These are phyloP conservation scores for Alexandromys fortis DNA, from an alignment of 2,113 vertebrate genomes.

Conservation along the genomic window DNA sequence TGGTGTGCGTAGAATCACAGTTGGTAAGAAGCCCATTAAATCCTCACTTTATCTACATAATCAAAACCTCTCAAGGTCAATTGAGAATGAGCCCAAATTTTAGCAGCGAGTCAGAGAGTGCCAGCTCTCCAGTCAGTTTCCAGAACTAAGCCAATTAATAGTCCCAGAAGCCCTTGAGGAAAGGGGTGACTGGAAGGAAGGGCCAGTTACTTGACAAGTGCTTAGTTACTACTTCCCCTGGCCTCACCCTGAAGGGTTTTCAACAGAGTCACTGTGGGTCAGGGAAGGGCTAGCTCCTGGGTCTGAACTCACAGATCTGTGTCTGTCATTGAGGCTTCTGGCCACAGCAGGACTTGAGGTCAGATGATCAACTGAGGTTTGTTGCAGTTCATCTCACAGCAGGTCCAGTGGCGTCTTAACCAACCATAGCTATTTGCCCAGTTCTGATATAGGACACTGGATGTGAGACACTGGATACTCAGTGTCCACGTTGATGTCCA, in stretches of 20 bases:
- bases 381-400: rapidly evolving
- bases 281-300: background rate
- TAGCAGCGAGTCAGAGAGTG: background rate
- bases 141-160: background rate
- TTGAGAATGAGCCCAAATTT: background rate
- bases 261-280: background rate
- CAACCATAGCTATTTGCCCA: too few relatives aligned
- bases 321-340: background rate
- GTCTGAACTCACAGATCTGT: background rate
- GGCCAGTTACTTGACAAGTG: background rate
- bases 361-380: background rate
- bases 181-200: background rate
- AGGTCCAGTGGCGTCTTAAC: background rate
- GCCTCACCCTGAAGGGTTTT: too few relatives aligned
- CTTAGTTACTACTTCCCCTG: too few relatives aligned
- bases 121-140: rapidly evolving
- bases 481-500: background rate
- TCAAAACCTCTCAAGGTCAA: background rate
- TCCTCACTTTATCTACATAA: background rate
- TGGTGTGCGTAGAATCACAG: too few relatives aligned
- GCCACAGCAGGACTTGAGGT: background rate
- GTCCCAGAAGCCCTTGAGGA: background rate
- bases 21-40: background rate
- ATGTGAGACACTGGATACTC: background rate
- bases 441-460: too few relatives aligned